Base-by-base conservation (phyloP, 2,113 vertebrate species). In the Pholis gunnellus region DNA sequence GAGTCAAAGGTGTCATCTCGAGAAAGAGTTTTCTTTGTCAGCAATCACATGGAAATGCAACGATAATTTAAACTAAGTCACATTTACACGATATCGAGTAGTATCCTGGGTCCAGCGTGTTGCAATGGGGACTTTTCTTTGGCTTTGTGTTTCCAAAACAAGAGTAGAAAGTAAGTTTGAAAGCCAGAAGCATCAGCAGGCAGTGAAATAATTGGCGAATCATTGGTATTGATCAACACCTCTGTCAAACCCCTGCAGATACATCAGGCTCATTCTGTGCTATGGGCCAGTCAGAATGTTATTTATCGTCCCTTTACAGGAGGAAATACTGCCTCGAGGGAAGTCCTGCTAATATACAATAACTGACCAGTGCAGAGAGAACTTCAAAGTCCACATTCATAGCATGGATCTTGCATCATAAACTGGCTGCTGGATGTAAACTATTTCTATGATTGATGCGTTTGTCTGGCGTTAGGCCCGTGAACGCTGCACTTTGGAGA, bases 391-490 rank as follows among this genome's bases (percentile, higher is more conserved):
- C 79, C 46, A 54, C 74, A 27, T 83, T 76, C 34, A 68, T 71
- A 73, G 79, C 22, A 46, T 1, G 73, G 75, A 66, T 68, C 77
- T 83, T 72, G 72, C 66, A 70, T 86, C 81, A 72, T 75, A 81
- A 82, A 78, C 57, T 2, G 40, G 1, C 63, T 17, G 57, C 59
- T 22, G 56, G 67, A 79, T 56, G 66, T 72, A 74, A 85, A 85
- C 71, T 66, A 50, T 87, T 88, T 61, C 2, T 57, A 57, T 87
- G 90, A 91, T 80, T 56, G 87, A 93, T 90, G 88, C 75, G 83
- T 80, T 87, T 83, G 84, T 72, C 60, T 82, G 78, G 36, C 44
- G 44, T 78, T 34, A 20, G 56, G 75, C 61, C 67, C 9, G 36
- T 42, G 66, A 75, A 52, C 2, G 83, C 81, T 25, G 61, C 48